Evolutionary conservation across 2,888 invertebrate genomes (phyloP), one percentile per base, ranked within the genome.

Genomic region (Leucozona laternaria): DNA sequence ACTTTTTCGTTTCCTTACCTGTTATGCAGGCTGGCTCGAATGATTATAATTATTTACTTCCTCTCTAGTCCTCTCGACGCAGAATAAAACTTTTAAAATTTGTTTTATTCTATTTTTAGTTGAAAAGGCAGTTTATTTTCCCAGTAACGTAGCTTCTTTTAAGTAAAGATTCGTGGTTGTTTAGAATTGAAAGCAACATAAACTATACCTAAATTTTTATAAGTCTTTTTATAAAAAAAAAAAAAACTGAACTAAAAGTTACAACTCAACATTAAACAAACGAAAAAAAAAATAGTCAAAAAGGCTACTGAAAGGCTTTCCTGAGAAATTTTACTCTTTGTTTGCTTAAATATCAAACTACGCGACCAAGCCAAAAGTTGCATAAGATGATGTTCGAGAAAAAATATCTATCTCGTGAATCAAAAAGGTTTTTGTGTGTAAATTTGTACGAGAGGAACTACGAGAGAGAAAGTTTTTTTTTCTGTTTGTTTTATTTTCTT

Each of bases 391-490:
- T 34, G 10, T 25, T n/a, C 10, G 53, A 25, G 11, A 15, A 15
- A 60, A 40, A 20, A 22, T 15, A 58, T 58, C 20, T 37, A 37
- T 60, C 22, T 37, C 22, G 4, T 40, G 15, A 8, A 37, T 40
- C 7, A 13, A 13, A 22, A 60, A 60, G 15, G 58, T 37, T 37
- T 37, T 40, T 40, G 22, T 60, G 13, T 20, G 20, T 20, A 58
- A 57, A 58, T 58, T 28, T 55, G 28, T 22, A 28, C 17, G n/a
- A 17, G 55, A 28, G 20, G 34, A 0, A 25, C 25, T 25, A 25
- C 13, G 17, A 11, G 31, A 31, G 58, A 58, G 37, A 58, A 58
- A 58, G 58, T 60, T 60, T 37, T 22, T 40, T 20, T 60, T 22
- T 58, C 7, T 57, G n/a, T 34, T 58, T 58, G 6, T 6, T 20